Evolutionary conservation across 2,797 vertebrate species (phyloP), one percentile per base, ranked within the genome.

Genomic region (Sparidentex hasta): DNA sequence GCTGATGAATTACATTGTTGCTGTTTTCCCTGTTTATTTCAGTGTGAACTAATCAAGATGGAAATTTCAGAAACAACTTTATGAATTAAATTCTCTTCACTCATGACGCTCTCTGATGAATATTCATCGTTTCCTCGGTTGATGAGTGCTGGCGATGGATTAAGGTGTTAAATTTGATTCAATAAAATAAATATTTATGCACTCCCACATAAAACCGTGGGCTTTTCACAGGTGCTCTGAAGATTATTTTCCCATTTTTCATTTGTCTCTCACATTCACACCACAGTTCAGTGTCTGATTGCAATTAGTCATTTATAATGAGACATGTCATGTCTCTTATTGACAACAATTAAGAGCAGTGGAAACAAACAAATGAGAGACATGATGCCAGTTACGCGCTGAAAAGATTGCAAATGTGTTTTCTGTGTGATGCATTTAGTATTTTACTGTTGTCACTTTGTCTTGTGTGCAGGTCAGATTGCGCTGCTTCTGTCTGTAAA

Each of bases 271-370:
- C 33, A 16, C 59, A 71, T 70, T 84, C 57, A 61, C 72, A 71
- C 70, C 81, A 71, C 82, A 81, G 74, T 79, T 90, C 71, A 69
- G 48, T 61, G 64, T 74, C 76, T 86, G 78, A 87, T 65, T 63
- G 62, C 66, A 87, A 89, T 90, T 87, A 90, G 90, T 93, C 85
- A 88, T 74, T 79, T 82, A 57, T 90, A 87, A 93, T 88, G 70
- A 73, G 74, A 75, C 21, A 56, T 85, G 82, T 72, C 82, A 74
- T 87, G 67, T 91, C 74, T 90, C 72, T 80, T 83, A 84, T 85
- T 75, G 76, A 58, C 55, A 82, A 83, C 71, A 90, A 90, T 92
- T 91, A 87, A 74, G 54, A 33, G 70, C 65, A 80, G 79, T 27
- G 43, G 70, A 88, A 83, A 86, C 75, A 79, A 83, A 82, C 65